These are phyloP conservation scores for Pentamera pediparva DNA, from an alignment of 53 echinoderm and acorn worm genomes.

Conservation along the genomic window DNA sequence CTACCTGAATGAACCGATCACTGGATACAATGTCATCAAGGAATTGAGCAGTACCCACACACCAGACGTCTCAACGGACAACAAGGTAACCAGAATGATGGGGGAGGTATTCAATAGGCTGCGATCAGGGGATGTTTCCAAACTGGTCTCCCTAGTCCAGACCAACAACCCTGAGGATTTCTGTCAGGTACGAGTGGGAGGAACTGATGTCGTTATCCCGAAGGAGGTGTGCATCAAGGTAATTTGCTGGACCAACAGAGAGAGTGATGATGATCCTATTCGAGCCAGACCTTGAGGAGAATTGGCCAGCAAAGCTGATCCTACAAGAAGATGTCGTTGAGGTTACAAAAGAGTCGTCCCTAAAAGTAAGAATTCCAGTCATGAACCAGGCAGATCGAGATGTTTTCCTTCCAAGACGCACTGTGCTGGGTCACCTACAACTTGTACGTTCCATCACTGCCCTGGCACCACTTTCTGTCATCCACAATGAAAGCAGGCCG, in stretches of 20 bases:
- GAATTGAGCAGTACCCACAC: no score
- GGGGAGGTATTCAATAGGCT: not conserved
- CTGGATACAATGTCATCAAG: conserved; percentile 65
- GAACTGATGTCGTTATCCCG: not conserved
- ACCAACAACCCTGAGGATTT: not conserved
- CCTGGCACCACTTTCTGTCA: no score
- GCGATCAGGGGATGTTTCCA: not conserved
- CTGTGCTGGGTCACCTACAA: not conserved
- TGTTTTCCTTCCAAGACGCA: not conserved
- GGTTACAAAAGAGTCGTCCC: not conserved
- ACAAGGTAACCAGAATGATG: not conserved
- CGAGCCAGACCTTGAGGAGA: conserved; percentile 1
- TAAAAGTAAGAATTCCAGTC: not conserved
- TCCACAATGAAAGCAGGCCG: not conserved
- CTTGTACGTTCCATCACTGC: not conserved
- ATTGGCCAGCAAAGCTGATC: not conserved
- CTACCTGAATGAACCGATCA: conserved; percentile 31
- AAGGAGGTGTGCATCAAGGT: not conserved
- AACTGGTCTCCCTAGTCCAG: not conserved
- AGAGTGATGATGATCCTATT: not conserved
- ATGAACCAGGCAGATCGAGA: not conserved
- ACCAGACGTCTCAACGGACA: not conserved
- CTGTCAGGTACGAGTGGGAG: not conserved
- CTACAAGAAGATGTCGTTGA: not conserved
- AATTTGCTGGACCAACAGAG: not conserved